Percentiles rank a stretch among this genome's conserved stretches.
Conservation (phyloP, 2,113 vertebrate species). For the Lasiurus borealis region DNA sequence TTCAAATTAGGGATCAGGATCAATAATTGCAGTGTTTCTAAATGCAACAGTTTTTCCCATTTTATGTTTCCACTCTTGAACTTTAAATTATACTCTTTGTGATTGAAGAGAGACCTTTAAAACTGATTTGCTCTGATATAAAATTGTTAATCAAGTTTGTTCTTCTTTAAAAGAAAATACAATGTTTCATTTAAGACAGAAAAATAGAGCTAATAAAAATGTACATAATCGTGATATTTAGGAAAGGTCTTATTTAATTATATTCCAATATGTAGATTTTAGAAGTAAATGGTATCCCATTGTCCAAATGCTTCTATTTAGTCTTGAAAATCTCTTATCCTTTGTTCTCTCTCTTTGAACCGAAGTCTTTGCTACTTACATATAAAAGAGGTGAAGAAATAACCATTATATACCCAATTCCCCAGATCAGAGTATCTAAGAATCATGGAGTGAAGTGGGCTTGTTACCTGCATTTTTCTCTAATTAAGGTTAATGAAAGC, state of each 20-base stretch:
- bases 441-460: background rate
- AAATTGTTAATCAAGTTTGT: slow-evolving; percentile 72
- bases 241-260: background rate
- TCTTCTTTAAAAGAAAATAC: slow-evolving; percentile 41
- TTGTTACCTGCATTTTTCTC: slow-evolving; percentile 64
- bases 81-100: slow-evolving; percentile 68
- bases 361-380: slow-evolving; percentile 3
- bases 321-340: background rate
- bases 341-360: slow-evolving; percentile 36
- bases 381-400: slow-evolving; percentile 66
- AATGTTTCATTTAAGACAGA: background rate
- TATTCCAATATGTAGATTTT: slow-evolving; percentile 7
- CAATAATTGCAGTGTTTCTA: slow-evolving; percentile 67
- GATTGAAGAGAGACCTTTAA: slow-evolving; percentile 81
- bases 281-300: background rate
- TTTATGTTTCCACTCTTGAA: slow-evolving; percentile 79
- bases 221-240: background rate
- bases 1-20: slow-evolving; percentile 47
- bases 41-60: slow-evolving; percentile 71
- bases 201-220: slow-evolving; percentile 45
- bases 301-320: background rate
- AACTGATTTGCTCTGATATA: slow-evolving; percentile 81
- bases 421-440: slow-evolving; percentile 41
- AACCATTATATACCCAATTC: background rate
- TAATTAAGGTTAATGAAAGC: slow-evolving; percentile 71